phyloP scores from a whole-genome alignment of 2,113 vertebrate species.

The Antechinus stuartii region DNA sequence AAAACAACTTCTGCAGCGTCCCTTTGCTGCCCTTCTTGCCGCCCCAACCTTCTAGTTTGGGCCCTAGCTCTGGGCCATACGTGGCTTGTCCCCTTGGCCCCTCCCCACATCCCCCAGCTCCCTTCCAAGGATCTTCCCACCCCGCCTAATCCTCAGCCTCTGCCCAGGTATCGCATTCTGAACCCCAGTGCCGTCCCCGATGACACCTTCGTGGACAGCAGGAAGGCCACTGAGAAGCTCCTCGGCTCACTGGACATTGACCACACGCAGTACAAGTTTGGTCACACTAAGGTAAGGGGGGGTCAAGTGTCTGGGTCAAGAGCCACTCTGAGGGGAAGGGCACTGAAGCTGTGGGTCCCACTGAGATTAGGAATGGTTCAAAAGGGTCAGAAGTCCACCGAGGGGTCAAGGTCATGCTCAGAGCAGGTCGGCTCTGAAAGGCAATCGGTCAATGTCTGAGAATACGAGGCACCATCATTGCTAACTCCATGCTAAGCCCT shows the following conservation, averaged over 20 bases:
- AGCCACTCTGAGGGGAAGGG: not conserved
- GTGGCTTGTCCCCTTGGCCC: not conserved
- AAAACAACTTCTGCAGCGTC: rapidly evolving
- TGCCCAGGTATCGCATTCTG: conserved; percentile 92
- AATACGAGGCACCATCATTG: no score
- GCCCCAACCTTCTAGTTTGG: not conserved
- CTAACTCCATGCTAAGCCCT: not conserved
- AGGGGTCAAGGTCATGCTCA: not conserved
- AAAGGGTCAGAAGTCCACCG: not conserved
- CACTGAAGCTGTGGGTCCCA: not conserved
- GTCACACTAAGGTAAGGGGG: conserved; percentile 89
- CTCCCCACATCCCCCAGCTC: not conserved
- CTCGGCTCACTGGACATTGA: conserved; percentile 88
- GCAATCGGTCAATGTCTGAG: not conserved
- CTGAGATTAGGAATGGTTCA: not conserved
- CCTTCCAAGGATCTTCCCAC: not conserved
- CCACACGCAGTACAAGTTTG: conserved; percentile 89
- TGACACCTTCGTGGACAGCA: conserved; percentile 95
- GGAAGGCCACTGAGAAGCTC: conserved; percentile 91
- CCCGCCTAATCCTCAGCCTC: conserved; percentile 9
- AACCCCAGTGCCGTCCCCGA: conserved; percentile 94
- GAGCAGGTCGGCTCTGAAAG: no score
- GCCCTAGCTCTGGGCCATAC: not conserved
- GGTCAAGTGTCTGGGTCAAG: not conserved
- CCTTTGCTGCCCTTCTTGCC: rapidly evolving